Base-by-base conservation (phyloP, 1,140 invertebrate genomes). In the Micrasema minimum region DNA sequence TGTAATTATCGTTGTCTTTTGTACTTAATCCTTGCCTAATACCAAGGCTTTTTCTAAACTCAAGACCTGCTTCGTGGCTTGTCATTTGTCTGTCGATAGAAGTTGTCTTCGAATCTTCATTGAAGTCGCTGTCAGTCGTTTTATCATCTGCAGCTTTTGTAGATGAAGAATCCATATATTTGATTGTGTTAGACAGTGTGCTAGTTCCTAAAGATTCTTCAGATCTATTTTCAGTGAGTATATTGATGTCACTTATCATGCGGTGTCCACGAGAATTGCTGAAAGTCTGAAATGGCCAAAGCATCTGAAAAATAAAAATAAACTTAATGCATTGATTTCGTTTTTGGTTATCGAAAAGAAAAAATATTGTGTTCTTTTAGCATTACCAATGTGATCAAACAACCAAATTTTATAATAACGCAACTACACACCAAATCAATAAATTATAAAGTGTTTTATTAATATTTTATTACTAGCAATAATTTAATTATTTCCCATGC, bases 221-320 rank as follows among this genome's bases (percentile, higher is more conserved):
- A 1, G 69, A 69, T 35, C 68, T 51, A 26, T 70, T 72, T 46
- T 69, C 71, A 0, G 67, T 67, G 41, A 38, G 20, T 10, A 31
- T 12, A 35, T 72, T 82, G 1, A 88, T 89, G 75, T 88, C 89
- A 64, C 86, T 85, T 69, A 89, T 70, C 70, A 72, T 75, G 23
- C 70, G 35, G 50, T 72, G 74, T 11, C 70, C 74, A 11, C 74
- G 83, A 0, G 88, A 90, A 75, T 88, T 90, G 66, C 86, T 85
- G 71, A 89, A 87, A 53, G 85, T 87, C 88, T 91, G 90, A 78
- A 90, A 90, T 79, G 88, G 89, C 90, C 88, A 90, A 76, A 91
- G 85, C 79, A 87, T 85, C 90, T 91, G 84, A 78, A 82, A 31
- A 31, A 31, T 4, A 31, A 31, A 31, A n/a, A n/a, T n/a, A n/a